Base-by-base conservation (phyloP, 2,888 invertebrate species). In the Scaptomyza cyrtandrae region DNA sequence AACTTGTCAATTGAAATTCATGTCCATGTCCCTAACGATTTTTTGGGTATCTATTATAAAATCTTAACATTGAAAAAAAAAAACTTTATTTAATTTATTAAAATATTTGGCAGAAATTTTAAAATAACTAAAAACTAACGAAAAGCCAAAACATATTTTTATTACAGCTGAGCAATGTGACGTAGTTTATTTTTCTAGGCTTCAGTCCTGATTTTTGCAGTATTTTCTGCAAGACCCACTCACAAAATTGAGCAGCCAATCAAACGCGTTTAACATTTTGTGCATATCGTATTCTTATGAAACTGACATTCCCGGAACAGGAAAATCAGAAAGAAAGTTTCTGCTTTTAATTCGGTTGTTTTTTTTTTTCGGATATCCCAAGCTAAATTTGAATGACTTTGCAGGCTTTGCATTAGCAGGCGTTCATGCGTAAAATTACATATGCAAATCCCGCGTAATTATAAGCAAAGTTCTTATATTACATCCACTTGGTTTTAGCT, bases 361-460 rank as follows among this genome's bases (percentile, higher is more conserved):
- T 19, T 13, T 10, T 19, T 13, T 13, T 9, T 13, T 31, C n/a
- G 14, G 0, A 7, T 55, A 37, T n/a, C 10, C 54, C 13, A 35
- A 43, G 14, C 19, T 29, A 33, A 37, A 48, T 31, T 35, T 35
- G 37, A 44, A 63, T 56, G 44, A 58, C 44, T 63, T 7, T 33
- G 50, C 58, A 52, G 44, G 55, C 44, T 63, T 7, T 33, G 50
- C 58, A 52, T 35, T 46, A 39, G 65, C 63, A 52, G 55, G 53
- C 62, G 54, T 46, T 62, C 59, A 62, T 31, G 63, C 45, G 68
- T 57, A 71, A 78, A 80, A 86, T 88, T 83, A 68, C 70, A 70
- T 68, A 86, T 78, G 76, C 71, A 83, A 85, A 86, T 85, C 62
- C 41, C 31, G 35, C 43, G 54, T 72, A 88, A 88, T 88, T 86